A percentile compares a stretch with the other conserved stretches of the same genome.
phyloP scores from a whole-genome alignment of 2,888 invertebrate genomes.

The Chymomyza procnemis region DNA sequence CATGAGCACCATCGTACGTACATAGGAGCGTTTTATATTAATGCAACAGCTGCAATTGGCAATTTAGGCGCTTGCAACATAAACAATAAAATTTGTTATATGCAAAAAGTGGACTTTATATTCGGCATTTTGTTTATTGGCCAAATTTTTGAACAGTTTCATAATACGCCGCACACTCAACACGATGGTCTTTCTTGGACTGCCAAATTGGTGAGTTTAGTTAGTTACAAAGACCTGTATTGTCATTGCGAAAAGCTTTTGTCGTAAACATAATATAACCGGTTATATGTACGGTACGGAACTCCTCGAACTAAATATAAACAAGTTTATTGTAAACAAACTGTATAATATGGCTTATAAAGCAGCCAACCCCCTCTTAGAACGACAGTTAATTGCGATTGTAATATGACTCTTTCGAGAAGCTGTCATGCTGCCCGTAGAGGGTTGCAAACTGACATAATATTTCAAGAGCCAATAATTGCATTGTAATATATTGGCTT shows the following conservation, averaged over 20 bases:
- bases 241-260: background rate
- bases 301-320: background rate
- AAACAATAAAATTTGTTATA: background rate
- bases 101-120: background rate
- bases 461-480: no score
- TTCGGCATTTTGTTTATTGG: no score
- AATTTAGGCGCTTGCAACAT: background rate
- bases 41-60: background rate
- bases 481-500: no score
- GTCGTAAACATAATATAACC: background rate
- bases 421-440: background rate
- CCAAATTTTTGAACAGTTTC: background rate
- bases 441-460: no score
- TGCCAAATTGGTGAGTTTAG: no score
- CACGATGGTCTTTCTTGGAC: no score
- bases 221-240: background rate
- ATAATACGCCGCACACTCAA: background rate
- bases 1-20: no score
- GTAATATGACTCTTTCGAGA: background rate
- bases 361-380: background rate
- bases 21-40: background rate
- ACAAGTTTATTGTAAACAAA: background rate
- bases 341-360: background rate
- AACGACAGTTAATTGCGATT: background rate
- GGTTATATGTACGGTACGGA: background rate